Percentiles rank a stretch among this genome's conserved stretches.
These are phyloP conservation scores for Drosophila hawaiiensis DNA, from an alignment of 2,888 invertebrate species.

Conservation along the genomic window DNA sequence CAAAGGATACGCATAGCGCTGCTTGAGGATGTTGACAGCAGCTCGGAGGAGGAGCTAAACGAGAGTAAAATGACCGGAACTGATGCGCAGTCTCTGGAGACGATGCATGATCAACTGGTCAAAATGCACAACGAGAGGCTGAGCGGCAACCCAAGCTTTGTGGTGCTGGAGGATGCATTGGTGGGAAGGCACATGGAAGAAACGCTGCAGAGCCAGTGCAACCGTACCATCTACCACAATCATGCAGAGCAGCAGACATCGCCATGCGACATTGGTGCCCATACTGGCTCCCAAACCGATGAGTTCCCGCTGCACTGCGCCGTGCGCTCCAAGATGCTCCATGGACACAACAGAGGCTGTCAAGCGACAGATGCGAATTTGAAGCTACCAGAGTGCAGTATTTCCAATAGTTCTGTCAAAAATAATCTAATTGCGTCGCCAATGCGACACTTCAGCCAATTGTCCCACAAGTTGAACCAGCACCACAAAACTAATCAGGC, in stretches of 20 bases:
- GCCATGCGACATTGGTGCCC: constrained; percentile 30
- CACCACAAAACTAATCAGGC: neutral
- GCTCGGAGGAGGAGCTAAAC: constrained; percentile 34
- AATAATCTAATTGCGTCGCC: neutral
- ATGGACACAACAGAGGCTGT: constrained; percentile 34
- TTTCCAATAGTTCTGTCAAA: neutral
- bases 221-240: constrained; percentile 13
- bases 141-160: constrained; percentile 59
- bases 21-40: constrained; percentile 37
- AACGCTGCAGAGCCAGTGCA: constrained; percentile 15
- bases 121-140: constrained; percentile 42
- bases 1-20: constrained; percentile 40
- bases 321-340: constrained; percentile 1
- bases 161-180: constrained; percentile 51
- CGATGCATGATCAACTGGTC: constrained; percentile 31
- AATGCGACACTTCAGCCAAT: constrained; percentile 1
- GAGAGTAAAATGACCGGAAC: neutral
- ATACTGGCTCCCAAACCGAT: constrained; percentile 51
- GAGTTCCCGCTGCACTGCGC: constrained; percentile 38
- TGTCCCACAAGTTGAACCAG: constrained; percentile 8
- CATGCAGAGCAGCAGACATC: constrained; percentile 42
- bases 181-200: constrained; percentile 30
- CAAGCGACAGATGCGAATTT: constrained; percentile 43
- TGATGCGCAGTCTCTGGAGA: neutral
- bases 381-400: neutral